These are phyloP conservation scores for Lagopus leucura DNA, from an alignment of 2,113 vertebrate species.

Conservation along the genomic window DNA sequence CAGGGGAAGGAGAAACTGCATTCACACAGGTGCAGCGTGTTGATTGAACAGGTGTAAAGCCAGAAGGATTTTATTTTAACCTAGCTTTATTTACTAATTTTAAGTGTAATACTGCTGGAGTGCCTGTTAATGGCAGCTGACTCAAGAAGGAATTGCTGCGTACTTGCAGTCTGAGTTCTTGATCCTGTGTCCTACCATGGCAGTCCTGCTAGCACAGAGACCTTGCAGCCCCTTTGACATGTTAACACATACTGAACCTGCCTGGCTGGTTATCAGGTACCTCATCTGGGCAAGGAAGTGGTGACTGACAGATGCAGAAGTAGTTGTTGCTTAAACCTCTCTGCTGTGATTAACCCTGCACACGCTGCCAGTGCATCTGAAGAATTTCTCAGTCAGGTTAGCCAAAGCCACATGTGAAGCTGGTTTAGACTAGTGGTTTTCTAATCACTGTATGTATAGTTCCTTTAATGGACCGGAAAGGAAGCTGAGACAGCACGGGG, in stretches of 20 bases:
- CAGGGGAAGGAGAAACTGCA: neutral
- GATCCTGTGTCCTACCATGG: neutral
- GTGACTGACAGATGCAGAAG: neutral
- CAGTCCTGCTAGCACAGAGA: neutral
- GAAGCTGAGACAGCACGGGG: neutral
- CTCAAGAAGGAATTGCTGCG: neutral
- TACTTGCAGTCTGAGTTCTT: neutral
- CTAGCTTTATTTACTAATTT: neutral
- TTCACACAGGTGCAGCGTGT: neutral
- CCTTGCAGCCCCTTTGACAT: neutral
- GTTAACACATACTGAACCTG: neutral
- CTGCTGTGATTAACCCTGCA: neutral
- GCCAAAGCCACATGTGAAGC: neutral
- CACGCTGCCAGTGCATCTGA: neutral
- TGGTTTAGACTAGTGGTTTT: neutral
- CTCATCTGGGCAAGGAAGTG: neutral
- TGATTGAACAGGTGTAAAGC: neutral
- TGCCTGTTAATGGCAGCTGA: neutral
- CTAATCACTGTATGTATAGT: neutral
- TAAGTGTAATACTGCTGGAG: neutral
- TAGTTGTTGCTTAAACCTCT: neutral
- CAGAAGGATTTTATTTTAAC: neutral
- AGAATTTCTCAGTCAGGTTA: neutral
- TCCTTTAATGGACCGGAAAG: neutral
- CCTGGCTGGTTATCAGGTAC: neutral